Base-by-base conservation (phyloP, 2,113 vertebrate genomes). In the Cettia cetti region DNA sequence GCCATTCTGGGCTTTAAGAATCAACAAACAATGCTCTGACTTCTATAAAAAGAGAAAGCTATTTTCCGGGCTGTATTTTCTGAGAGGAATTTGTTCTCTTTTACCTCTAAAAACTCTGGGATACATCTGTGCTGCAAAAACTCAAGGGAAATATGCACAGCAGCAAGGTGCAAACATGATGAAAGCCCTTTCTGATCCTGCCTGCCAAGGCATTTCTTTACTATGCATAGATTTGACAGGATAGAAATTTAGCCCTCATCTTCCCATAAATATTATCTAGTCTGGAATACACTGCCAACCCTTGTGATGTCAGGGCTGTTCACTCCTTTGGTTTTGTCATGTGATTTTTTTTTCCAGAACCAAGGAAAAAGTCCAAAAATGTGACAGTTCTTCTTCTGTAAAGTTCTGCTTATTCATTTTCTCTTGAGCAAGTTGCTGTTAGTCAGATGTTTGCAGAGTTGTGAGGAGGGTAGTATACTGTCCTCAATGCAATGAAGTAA, bases 91-190 rank as follows among this genome's bases (percentile, higher is more conserved):
- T 28, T 6, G 7, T 90, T 77, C 15, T 78, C 26, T 63, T 90
- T 83, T 85, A 61, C 27, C 53, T 91, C 37, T 30, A 65, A 15
- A 71, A 86, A 2, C 30, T 75, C 23, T 52, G 69, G 15, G 10
- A 56, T 71, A 27, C 22, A 23, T 52, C 54, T 80, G 16, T 1
- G 4, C 47, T 81, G 50, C 39, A 56, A 60, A 74, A 89, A 44
- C 15, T 81, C 18, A 28, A 39, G 60, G 50, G 31, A 69, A 77
- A 27, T 33, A 37, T 44, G 26, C 52, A 68, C 35, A 2, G 50
- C 39, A 88, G 27, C 27, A 81, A 71, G 44, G n/a, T 78, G 40
- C 0, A 0, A 66, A 49, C 13, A 40, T 0, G 1, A n/a, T 39
- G 24, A 83, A 88, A 89, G 4, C 9, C 15, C 24, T 30, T 92